phyloP scores from a whole-genome alignment of 2,888 invertebrate genomes.

The Ceratothoa steindachneri region DNA sequence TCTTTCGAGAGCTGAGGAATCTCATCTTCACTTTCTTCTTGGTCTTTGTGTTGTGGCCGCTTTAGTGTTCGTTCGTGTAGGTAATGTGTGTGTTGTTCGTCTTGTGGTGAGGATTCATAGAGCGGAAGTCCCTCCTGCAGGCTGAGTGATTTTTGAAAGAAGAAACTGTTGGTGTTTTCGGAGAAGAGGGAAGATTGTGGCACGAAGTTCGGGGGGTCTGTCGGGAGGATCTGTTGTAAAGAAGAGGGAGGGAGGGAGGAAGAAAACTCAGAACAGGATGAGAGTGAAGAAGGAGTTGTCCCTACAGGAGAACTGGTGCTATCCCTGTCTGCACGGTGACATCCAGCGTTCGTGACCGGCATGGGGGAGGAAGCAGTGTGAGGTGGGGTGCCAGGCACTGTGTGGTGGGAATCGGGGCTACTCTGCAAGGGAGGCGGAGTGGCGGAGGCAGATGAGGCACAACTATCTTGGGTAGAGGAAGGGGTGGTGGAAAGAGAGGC shows the following conservation, averaged over 20 bases:
- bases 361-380: slow-evolving; percentile 28
- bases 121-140: not conserved
- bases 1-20: not conserved
- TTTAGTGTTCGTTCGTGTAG: not conserved
- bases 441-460: slow-evolving; percentile 34
- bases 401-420: slow-evolving; percentile 9
- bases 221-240: slow-evolving; percentile 23
- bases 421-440: slow-evolving; percentile 32
- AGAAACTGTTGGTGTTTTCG: slow-evolving; percentile 38
- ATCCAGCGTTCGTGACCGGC: not conserved
- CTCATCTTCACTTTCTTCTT: not conserved
- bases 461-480: slow-evolving; percentile 34
- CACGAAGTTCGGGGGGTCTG: not conserved
- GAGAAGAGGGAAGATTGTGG: slow-evolving; percentile 28
- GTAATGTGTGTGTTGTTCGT: not conserved
- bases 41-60: not conserved
- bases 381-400: slow-evolving; percentile 21
- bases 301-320: slow-evolving; percentile 11
- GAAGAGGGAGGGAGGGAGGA: slow-evolving; percentile 23
- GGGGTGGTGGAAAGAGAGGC: slow-evolving; percentile 18
- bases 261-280: slow-evolving; percentile 29
- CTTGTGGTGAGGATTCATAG: not conserved
- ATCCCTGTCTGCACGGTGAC: not conserved
- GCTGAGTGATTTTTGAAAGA: slow-evolving; percentile 8
- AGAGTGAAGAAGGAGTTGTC: slow-evolving; percentile 36